These are phyloP conservation scores for Telmatherina bonti DNA, from an alignment of 2,797 vertebrate genomes.

Conservation along the genomic window DNA sequence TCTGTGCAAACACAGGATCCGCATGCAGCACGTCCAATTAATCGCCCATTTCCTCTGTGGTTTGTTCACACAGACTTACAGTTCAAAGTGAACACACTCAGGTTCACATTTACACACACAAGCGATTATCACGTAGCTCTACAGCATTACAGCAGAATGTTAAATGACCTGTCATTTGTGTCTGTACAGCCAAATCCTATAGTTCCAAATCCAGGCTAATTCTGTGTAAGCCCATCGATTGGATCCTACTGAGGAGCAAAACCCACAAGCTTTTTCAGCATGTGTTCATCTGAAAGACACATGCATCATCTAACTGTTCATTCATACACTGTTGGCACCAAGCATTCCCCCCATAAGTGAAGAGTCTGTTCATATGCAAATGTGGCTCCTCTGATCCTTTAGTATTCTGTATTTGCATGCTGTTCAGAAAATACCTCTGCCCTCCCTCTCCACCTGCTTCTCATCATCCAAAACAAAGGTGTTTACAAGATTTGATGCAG, in stretches of 20 bases:
- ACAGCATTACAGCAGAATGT: conserved; percentile 44
- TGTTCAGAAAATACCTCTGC: conserved; percentile 62
- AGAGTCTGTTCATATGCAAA: conserved; percentile 78
- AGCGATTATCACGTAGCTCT: conserved; percentile 56
- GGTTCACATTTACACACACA: conserved; percentile 59
- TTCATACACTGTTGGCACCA: conserved; percentile 55
- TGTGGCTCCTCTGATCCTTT: conserved; percentile 67
- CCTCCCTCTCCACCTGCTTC: conserved; percentile 54
- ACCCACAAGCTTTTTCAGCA: conserved; percentile 48
- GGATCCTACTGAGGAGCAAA: conserved; percentile 50
- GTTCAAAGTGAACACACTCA: conserved; percentile 40
- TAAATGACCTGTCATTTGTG: conserved; percentile 61
- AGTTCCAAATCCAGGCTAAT: conserved; percentile 59
- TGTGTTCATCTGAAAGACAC: conserved; percentile 55
- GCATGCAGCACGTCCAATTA: conserved; percentile 55
- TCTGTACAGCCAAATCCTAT: conserved; percentile 50
- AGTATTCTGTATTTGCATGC: conserved; percentile 72
- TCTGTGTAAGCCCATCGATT: conserved; percentile 68
- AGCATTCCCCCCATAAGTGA: conserved; percentile 63
- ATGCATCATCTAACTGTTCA: conserved; percentile 62
- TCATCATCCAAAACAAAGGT: conserved; percentile 75
- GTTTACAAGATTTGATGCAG: conserved; percentile 64
- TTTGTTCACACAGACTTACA: conserved; percentile 58
- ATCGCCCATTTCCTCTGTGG: conserved; percentile 52
- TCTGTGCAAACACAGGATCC: conserved; percentile 39